Conservation (phyloP, 1,140 invertebrate genomes). For the Camponotus pennsylvanicus region DNA sequence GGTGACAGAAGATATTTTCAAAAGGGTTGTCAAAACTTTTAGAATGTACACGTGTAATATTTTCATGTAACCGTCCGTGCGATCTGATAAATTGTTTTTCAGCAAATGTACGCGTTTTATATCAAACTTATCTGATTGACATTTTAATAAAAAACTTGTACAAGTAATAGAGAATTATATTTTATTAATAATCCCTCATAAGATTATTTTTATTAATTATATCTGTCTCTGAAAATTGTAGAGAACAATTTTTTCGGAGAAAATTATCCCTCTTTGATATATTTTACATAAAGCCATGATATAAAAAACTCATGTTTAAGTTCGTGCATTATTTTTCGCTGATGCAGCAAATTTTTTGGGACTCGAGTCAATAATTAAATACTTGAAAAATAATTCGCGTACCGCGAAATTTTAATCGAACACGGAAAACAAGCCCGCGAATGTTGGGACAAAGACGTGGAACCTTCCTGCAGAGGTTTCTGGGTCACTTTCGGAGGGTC, state of each 20-base stretch:
- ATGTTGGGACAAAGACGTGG: not conserved
- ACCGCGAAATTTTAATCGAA: conserved; percentile 67
- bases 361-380: not conserved
- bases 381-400: conserved; percentile 31
- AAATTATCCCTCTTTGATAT: no score
- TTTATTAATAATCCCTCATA: not conserved
- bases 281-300: no score
- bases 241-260: no score
- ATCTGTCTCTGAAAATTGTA: no score
- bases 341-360: not conserved
- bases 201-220: no score
- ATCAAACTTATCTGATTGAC: not conserved
- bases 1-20: conserved; percentile 19
- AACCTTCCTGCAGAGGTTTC: conserved; percentile 65
- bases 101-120: not conserved
- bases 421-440: conserved; percentile 43
- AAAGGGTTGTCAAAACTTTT: conserved; percentile 37
- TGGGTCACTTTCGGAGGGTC: conserved; percentile 63
- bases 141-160: not conserved
- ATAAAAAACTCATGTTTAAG: not conserved
- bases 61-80: not conserved
- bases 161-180: not conserved
- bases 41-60: not conserved
- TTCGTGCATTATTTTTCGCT: conserved; percentile 15
- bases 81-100: not conserved